Conservation (phyloP, 2,113 vertebrate genomes). For the Ramphastos sulfuratus region DNA sequence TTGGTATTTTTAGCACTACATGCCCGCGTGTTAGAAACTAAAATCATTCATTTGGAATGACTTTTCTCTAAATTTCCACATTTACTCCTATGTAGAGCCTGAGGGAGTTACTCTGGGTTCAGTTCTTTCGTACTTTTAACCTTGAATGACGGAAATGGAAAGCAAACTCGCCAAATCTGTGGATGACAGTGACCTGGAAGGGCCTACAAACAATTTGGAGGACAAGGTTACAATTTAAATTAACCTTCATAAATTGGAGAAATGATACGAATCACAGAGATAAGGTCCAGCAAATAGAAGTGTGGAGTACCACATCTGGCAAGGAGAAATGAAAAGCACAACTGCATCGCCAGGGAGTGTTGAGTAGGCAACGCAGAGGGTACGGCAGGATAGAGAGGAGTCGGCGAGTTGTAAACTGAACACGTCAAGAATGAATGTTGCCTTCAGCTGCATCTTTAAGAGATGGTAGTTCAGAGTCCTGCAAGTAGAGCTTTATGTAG, state of each 20-base stretch:
- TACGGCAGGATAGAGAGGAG: background rate
- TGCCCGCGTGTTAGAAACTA: background rate
- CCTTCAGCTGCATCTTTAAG: background rate
- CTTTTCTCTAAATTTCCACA: conserved; percentile 22
- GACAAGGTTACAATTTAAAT: conserved; percentile 60
- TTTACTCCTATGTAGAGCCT: conserved; percentile 19
- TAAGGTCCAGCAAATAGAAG: background rate
- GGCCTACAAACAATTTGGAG: conserved; percentile 29
- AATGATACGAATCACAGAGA: background rate
- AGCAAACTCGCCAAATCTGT: conserved; percentile 31
- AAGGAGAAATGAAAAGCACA: background rate
- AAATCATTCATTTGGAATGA: conserved; percentile 39
- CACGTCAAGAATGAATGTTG: background rate
- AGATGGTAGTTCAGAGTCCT: background rate
- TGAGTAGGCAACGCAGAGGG: background rate
- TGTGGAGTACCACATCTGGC: background rate
- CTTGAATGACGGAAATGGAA: conserved; percentile 31
- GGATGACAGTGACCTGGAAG: background rate
- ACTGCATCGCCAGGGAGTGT: background rate
- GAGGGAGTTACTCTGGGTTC: conserved; percentile 38
- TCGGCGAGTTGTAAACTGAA: background rate
- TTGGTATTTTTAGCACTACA: background rate
- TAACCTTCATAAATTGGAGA: conserved; percentile 60
- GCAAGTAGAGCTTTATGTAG: background rate
- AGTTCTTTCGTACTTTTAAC: conserved; percentile 36